phyloP scores from a whole-genome alignment of 2,113 vertebrate species.

The Lampris incognitus region DNA sequence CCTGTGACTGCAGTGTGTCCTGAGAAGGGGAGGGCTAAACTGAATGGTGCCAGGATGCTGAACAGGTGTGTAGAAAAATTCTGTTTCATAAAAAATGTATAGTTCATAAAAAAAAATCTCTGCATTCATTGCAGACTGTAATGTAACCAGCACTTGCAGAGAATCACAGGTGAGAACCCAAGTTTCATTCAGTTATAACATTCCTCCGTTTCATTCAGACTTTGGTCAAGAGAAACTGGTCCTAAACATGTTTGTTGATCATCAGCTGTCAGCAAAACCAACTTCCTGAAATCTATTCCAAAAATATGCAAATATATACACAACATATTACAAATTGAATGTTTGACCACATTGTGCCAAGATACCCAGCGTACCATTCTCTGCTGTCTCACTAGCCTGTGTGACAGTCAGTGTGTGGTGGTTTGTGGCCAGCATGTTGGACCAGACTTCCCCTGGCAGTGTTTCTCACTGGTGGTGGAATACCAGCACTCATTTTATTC shows the following conservation, averaged over 20 bases:
- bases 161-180: no score
- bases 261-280: no score
- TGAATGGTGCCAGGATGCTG: conserved; percentile 69
- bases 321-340: no score
- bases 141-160: no score
- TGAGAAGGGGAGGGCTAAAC: conserved; percentile 49
- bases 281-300: no score
- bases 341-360: background rate
- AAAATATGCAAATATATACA: no score
- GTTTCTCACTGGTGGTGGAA: conserved; percentile 90
- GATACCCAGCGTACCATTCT: background rate
- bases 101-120: background rate
- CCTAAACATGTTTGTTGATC: background rate
- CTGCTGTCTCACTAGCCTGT: conserved; percentile 68
- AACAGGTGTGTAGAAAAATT: conserved; percentile 64
- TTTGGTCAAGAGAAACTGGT: background rate
- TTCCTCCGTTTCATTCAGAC: no score
- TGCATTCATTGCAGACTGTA: background rate
- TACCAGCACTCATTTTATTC: conserved; percentile 86
- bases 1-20: conserved; percentile 58
- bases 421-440: conserved; percentile 86
- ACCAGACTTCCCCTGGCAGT: conserved; percentile 89
- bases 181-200: no score
- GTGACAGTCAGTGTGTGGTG: conserved; percentile 80
- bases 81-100: background rate